A percentile compares a stretch with the other conserved stretches of the same genome.
Evolutionary conservation across 2,888 invertebrate genomes (phyloP).

Genomic region (Azorinus chamasolen): DNA sequence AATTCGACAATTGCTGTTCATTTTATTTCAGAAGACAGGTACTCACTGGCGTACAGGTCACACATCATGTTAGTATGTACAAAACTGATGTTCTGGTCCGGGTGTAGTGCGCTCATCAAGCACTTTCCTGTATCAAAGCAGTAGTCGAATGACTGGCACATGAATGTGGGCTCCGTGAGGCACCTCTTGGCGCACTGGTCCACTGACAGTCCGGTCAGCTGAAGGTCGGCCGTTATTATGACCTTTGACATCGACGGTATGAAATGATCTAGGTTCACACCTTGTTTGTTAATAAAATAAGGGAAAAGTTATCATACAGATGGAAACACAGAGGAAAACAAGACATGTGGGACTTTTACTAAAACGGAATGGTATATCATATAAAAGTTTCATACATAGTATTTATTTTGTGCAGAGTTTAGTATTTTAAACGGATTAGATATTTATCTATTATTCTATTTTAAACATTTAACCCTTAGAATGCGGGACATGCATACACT

Average conservation of each 20-base stretch:
- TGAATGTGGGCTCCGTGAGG: slow-evolving; percentile 59
- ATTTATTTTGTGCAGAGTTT: too few species aligned
- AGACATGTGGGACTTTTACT: too few species aligned
- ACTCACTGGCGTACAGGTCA: slow-evolving; percentile 75
- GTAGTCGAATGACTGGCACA: slow-evolving; percentile 75
- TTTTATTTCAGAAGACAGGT: too few species aligned
- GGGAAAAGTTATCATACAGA: too few species aligned
- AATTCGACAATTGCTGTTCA: too few species aligned
- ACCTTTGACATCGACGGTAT: slow-evolving; percentile 42
- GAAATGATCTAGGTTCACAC: slow-evolving; percentile 58
- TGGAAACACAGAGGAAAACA: too few species aligned
- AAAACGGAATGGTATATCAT: too few species aligned
- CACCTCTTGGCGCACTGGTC: slow-evolving; percentile 77
- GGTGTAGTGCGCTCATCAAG: slow-evolving; percentile 63
- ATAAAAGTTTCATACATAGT: too few species aligned
- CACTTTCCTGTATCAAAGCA: slow-evolving; percentile 74
- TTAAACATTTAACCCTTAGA: too few species aligned
- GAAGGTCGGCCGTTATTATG: slow-evolving; percentile 32
- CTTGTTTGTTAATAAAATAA: slow-evolving; percentile 12
- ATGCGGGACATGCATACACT: too few species aligned
- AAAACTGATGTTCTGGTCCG: slow-evolving; percentile 58
- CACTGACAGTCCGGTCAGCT: slow-evolving; percentile 68
- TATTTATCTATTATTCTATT: too few species aligned
- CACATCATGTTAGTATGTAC: slow-evolving; percentile 54
- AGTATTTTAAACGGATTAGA: too few species aligned